Evolutionary conservation across 2,113 vertebrate genomes (phyloP).

Genomic region (Callorhinus ursinus): DNA sequence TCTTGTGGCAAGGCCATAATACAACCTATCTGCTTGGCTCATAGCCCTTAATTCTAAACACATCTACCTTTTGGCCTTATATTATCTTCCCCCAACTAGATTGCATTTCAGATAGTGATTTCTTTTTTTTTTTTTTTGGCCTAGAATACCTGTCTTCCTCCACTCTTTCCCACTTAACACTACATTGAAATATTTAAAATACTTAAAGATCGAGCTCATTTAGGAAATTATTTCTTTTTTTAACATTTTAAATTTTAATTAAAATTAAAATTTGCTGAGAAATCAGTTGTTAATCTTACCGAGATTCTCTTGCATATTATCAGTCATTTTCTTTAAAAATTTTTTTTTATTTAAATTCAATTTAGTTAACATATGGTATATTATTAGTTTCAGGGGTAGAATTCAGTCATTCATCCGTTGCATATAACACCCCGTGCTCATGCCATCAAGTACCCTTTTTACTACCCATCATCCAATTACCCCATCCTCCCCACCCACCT

Average conservation of each 20-base stretch:
- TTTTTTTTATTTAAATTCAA: neutral
- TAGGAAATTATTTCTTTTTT: neutral
- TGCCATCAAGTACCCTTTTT: neutral
- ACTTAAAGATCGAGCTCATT: neutral
- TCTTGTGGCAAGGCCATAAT: neutral
- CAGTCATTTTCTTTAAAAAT: neutral
- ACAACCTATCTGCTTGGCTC: neutral
- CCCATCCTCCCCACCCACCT: neutral
- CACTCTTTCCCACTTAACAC: neutral
- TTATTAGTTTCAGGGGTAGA: neutral
- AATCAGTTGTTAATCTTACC: neutral
- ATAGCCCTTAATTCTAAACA: neutral
- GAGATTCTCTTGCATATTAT: neutral
- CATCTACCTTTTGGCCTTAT: neutral
- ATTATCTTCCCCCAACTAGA: conserved; percentile 3
- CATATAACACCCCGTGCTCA: neutral
- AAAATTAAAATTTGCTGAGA: neutral
- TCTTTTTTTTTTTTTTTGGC: neutral
- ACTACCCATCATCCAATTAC: neutral
- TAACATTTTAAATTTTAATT: neutral
- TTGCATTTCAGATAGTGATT: neutral
- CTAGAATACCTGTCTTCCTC: neutral
- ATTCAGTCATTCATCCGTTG: neutral
- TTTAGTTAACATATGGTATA: neutral
- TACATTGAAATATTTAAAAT: conserved; percentile 34